Evolutionary conservation across 2,797 vertebrate genomes (phyloP), one percentile per base, ranked within the genome.

Genomic region (Lycodopsis pacificus): DNA sequence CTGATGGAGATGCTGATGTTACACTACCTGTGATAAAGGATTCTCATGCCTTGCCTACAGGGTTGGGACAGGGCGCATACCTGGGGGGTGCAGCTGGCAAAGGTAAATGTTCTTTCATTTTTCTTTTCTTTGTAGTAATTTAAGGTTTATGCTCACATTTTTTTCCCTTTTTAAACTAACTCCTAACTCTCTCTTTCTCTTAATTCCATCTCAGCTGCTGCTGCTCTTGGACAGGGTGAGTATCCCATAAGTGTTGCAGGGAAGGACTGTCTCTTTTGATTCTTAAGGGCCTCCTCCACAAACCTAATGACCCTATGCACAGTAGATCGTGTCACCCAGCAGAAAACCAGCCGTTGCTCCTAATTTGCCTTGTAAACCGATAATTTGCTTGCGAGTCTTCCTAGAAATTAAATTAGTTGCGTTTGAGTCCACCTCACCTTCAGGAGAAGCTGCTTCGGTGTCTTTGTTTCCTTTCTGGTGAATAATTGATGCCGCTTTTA

Each of bases 11-110:
- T 30, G 14, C 22, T 61, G 46, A 46, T 65, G 38, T 44, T 17
- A 58, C 17, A 22, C 10, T 17, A 7, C 8, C 36, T 74, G 58
- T 77, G 34, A 10, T 81, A 27, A 86, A 62, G 2, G 19, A 27
- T 77, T 67, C 42, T 30, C 1, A 8, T 82, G 15, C 51, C 1
- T 7, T 62, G 25, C 79, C 40, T 54, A 4, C 85, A 95, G 94
- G 90, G 88, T 49, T 94, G 68, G 94, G 92, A 22, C 87, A 92
- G 40, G 94, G 93, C 54, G 80, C 69, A 0, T 95, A 93, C 69
- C 65, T 92, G 36, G 92, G 89, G 17, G 91, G 92, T 12, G 92
- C 91, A 67, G 91, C 90, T 19, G 93, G 93, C 49, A 95, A 94
- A 30, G 91, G 94, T 30, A 48, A 1, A 76, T 36, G 42, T 68